Evolutionary conservation across 2,888 invertebrate species (phyloP), one percentile per base, ranked within the genome.

Genomic region (Mythimna vitellina): DNA sequence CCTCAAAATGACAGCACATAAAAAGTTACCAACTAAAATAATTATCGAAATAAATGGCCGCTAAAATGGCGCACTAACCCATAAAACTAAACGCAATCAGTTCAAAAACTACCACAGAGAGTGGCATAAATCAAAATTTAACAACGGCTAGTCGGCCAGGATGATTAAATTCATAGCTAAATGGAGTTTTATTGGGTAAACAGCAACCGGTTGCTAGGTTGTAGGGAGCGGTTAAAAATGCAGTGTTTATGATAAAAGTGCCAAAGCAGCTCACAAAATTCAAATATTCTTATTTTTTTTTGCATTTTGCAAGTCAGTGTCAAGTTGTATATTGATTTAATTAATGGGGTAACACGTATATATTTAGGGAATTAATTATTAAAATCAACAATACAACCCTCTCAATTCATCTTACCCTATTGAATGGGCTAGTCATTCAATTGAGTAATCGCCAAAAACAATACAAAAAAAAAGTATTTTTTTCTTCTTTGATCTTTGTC

Each of bases 51-150:
- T 86, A 87, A 89, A 90, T 90, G 87, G 90, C 89, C 87, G 81
- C 80, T 81, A 80, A 85, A 88, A 89, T 86, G 84, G 86, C 85
- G 84, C 84, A 79, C 78, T 84, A 86, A 86, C 88, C 86, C 89
- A 90, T 92, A 93, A 93, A 92, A 93, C 92, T 93, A 93, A 90
- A 89, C 89, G 90, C 89, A 90, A 92, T 92, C 91, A 90, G 86
- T 88, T 92, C 93, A 93, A 93, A 93, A 94, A 92, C 91, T 92
- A 91, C 87, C 89, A 89, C 87, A 88, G 88, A 88, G 88, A 89
- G 89, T 86, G 88, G 83, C 84, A 91, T 94, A 93, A 94, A 93
- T 94, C 93, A 94, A 89, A 90, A 87, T 88, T 90, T 89, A 92
- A 92, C 92, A 92, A 92, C 90, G 89, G 87, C 81, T 84, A 84